Percentiles rank a stretch among this genome's conserved stretches.
Conservation (phyloP, 2,888 invertebrate species). For the Acanthococcus lagerstroemiae region DNA sequence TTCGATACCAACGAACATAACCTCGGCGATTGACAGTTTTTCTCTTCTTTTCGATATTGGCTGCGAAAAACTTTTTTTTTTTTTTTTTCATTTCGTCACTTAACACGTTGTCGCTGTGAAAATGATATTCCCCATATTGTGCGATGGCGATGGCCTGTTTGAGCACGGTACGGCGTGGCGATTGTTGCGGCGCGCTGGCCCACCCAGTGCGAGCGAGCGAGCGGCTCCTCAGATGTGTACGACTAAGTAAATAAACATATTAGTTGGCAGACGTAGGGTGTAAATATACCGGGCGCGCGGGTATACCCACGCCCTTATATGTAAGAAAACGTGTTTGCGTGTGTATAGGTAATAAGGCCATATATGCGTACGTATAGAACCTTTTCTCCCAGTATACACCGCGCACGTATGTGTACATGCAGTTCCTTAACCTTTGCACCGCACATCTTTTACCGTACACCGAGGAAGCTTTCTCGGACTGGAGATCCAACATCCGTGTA, state of each 20-base stretch:
- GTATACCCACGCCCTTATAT: not conserved
- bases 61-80: conserved; percentile 4
- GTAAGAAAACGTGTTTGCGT: too few relatives aligned
- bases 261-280: conserved; percentile 1
- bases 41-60: too few relatives aligned
- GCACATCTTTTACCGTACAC: too few relatives aligned
- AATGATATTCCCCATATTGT: not conserved
- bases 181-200: not conserved
- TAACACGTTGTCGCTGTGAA: not conserved
- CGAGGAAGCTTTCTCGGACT: too few relatives aligned
- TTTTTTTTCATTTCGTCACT: not conserved
- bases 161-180: not conserved
- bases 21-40: too few relatives aligned
- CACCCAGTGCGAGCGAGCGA: conserved; percentile 9
- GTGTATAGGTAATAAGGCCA: not conserved
- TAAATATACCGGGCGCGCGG: not conserved
- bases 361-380: not conserved
- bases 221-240: conserved; percentile 8
- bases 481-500: too few relatives aligned
- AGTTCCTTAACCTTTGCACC: too few relatives aligned
- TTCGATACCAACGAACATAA: too few relatives aligned
- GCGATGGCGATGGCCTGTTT: too few relatives aligned
- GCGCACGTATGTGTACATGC: too few relatives aligned
- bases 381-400: too few relatives aligned
- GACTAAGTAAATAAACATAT: conserved; percentile 9